Evolutionary conservation across 2,888 invertebrate genomes (phyloP).

Genomic region (Phymatocera aterrima): DNA sequence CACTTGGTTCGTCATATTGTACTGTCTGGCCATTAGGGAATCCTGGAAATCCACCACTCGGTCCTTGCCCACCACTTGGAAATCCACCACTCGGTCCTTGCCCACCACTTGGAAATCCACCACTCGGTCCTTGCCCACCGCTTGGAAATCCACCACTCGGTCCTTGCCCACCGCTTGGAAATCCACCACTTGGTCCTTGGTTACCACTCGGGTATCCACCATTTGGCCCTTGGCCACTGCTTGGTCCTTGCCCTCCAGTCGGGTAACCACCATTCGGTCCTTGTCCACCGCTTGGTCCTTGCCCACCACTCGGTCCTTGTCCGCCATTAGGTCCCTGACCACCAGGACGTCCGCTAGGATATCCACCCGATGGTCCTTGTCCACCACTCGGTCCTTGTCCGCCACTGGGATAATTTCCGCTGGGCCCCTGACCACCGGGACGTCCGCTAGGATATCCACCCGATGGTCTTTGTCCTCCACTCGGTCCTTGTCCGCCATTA

Average conservation of each 20-base stretch:
- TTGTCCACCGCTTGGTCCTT: constrained; percentile 51
- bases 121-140: constrained; percentile 58
- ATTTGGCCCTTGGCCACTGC: constrained; percentile 59
- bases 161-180: constrained; percentile 51
- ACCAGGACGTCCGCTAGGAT: constrained; percentile 55
- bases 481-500: constrained; percentile 55
- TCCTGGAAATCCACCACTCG: constrained; percentile 57
- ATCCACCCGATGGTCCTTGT: constrained; percentile 47
- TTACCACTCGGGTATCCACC: constrained; percentile 60
- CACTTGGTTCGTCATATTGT: constrained; percentile 77
- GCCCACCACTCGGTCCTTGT: constrained; percentile 53
- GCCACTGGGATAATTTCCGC: constrained; percentile 53
- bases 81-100: constrained; percentile 54
- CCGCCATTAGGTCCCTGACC: constrained; percentile 55
- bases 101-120: constrained; percentile 50
- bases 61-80: constrained; percentile 50
- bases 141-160: constrained; percentile 54
- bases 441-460: constrained; percentile 50
- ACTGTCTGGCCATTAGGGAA: constrained; percentile 60
- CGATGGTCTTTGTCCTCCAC: constrained; percentile 44
- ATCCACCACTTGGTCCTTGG: constrained; percentile 36
- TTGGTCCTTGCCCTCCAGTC: constrained; percentile 52
- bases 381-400: constrained; percentile 54
- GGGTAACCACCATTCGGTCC: constrained; percentile 56
- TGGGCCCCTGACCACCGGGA: constrained; percentile 50